Base-by-base conservation (phyloP, 2,113 vertebrate species). In the Vireo altiloquus region DNA sequence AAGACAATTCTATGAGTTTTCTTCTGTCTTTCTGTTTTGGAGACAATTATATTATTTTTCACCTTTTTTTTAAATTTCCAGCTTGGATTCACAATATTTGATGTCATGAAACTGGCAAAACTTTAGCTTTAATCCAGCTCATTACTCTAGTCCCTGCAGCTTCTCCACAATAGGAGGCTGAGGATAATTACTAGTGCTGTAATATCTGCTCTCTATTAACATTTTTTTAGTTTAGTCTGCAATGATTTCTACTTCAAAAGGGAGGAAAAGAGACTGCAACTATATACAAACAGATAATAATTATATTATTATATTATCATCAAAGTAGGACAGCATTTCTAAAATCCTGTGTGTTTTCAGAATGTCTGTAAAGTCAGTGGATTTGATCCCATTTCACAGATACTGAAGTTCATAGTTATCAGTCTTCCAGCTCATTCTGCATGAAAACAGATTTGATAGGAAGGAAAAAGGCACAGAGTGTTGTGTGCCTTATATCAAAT, bases 141-240 rank as follows among this genome's bases (percentile, higher is more conserved):
- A 40, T 31, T 74, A 12, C 40, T 84, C n/a, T 20, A 78, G 69
- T 21, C 37, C n/a, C 14, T 75, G 19, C 19, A 68, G 3, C 15
- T 44, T 44, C 27, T 71, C 27, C 31, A 40, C 22, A 50, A 25
- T 7, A 75, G 33, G 54, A 82, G 7, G 13, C 49, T 68, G 60
- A 75, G 28, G 39, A 49, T 75, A 27, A 23, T 42, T 64, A 40
- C 10, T 14, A 22, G 3, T 66, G 4, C 13, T 30, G 12, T 18
- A 60, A 20, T 0, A 0, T 52, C 9, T 35, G 5, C 5, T 69
- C 14, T 46, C 19, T n/a, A 25, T 19, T 46, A 1, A 9, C 46
- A 8, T 19, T 15, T 59, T 46, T 57, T 65, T 37, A n/a, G 15
- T 44, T 86, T 59, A 70, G 33, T 20, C 13, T 56, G 24, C 17